Base-by-base conservation (phyloP, 2,888 invertebrate genomes). In the Coenonympha arcania region DNA sequence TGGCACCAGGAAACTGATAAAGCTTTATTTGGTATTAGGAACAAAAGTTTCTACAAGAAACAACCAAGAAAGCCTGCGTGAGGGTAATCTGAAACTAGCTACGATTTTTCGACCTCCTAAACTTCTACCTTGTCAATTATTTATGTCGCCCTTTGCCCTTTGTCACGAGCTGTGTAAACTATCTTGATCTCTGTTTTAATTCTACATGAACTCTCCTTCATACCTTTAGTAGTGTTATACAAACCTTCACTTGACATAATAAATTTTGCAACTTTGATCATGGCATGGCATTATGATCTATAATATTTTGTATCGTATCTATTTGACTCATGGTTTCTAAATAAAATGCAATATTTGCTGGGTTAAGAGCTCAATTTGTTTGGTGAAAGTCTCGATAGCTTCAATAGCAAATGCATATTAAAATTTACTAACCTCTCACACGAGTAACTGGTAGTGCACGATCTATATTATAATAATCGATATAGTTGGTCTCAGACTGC, bases 151-250 rank as follows among this genome's bases (percentile, higher is more conserved):
- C 66, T 65, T 62, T 76, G 78, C 77, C 82, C 62, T 64, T 52
- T 61, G 63, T 75, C 81, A 80, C 79, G 83, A 83, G 50, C 60
- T 59, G 62, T 55, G 67, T 71, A 71, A 73, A 72, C 76, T 75
- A 76, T 73, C 69, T 69, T 56, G 55, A 50, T 43, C 24, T 42
- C 4, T 31, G 28, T 31, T 31, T 24, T 39, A 11, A 24, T 16
- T 16, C 8, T 6, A 9, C 18, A 6, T 2, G 11, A 41, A 41
- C 41, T 41, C 30, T 41, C 30, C 15, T 41, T 28, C 11, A 30
- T 47, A 41, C 37, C 43, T 16, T 24, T 33, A 45, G 26, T 31
- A 40, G 28, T 33, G 28, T 33, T 40, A 41, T 40, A 28, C 13
- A 36, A 24, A 36, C 28, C 33, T 48, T 40, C 39, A 48, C 28